Evolutionary conservation across 2,113 vertebrate species (phyloP).

Genomic region (Piliocolobus tephrosceles): DNA sequence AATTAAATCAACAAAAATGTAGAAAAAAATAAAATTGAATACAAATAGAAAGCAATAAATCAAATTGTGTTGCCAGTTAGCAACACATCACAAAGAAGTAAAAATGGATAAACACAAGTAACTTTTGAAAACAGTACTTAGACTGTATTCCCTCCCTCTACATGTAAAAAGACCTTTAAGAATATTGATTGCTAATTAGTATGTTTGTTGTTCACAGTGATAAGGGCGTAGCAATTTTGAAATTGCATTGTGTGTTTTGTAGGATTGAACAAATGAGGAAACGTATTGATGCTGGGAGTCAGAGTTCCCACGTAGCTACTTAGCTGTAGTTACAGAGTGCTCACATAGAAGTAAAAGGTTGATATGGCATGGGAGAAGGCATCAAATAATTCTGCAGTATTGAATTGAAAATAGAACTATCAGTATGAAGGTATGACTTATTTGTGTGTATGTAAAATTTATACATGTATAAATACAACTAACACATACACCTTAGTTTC

Average conservation of each 20-base stretch:
- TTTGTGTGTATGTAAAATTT: background rate
- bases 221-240: background rate
- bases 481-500: background rate
- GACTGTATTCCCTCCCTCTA: background rate
- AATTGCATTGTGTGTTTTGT: background rate
- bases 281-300: fast-evolving
- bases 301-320: background rate
- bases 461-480: background rate
- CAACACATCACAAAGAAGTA: background rate
- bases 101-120: background rate
- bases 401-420: background rate
- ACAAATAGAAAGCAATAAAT: background rate
- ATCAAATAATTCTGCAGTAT: background rate
- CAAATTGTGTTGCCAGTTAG: background rate
- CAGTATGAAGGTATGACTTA: background rate
- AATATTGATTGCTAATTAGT: background rate
- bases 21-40: background rate
- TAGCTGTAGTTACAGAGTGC: background rate
- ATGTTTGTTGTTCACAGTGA: background rate
- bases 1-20: background rate
- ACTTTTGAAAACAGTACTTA: background rate
- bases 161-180: background rate
- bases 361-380: fast-evolving
- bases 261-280: background rate
- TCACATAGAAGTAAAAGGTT: background rate